phyloP scores from a whole-genome alignment of 2,888 invertebrate species.

The Tiliacea aurago region DNA sequence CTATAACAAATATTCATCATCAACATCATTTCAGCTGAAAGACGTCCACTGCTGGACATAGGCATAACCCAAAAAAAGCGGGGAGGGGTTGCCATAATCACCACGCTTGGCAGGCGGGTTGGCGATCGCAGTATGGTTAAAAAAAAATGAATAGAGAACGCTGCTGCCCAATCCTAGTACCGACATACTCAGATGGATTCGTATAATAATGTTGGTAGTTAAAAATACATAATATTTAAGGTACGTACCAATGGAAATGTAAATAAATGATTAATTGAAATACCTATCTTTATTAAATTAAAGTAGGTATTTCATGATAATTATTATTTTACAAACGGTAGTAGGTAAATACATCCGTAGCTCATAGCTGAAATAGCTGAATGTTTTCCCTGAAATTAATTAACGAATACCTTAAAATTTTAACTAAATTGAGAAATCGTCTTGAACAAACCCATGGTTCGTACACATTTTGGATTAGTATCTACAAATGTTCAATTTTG shows the following conservation, averaged over 20 bases:
- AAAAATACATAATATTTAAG: neutral
- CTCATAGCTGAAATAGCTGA: neutral
- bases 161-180: too few species aligned
- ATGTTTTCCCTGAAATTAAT: constrained; percentile 13
- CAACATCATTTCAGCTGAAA: too few species aligned
- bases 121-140: too few species aligned
- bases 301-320: neutral
- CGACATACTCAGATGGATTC: neutral
- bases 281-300: neutral
- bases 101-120: too few species aligned
- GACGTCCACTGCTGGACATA: too few species aligned
- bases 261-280: neutral
- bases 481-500: neutral
- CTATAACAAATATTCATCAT: too few species aligned
- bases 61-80: too few species aligned
- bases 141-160: too few species aligned
- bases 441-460: neutral
- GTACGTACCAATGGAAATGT: neutral
- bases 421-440: constrained; percentile 22
- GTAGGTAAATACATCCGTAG: neutral
- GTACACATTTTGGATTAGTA: neutral
- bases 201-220: neutral
- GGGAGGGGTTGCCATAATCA: too few species aligned
- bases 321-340: neutral
- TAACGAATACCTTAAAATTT: neutral